Evolutionary conservation across 2,888 invertebrate species (phyloP).

Genomic region (Coenonympha glycerion): DNA sequence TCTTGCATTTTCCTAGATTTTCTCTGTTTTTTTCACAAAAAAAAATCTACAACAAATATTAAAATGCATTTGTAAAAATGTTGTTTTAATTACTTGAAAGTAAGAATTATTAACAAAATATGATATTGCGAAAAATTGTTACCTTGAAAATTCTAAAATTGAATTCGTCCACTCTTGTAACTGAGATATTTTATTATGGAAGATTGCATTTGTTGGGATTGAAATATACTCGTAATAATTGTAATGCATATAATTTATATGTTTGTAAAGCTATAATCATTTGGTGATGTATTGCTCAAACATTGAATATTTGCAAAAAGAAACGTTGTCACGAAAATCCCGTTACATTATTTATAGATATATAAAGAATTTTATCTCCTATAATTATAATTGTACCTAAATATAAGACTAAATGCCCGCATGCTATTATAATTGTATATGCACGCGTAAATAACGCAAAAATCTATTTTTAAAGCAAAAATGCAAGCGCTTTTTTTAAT

Average conservation of each 20-base stretch:
- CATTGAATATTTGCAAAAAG: constrained; percentile 32
- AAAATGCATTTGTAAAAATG: constrained; percentile 8
- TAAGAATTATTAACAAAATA: constrained; percentile 9
- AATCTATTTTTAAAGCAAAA: neutral
- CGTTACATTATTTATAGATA: constrained; percentile 40
- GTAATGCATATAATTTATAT: constrained; percentile 1
- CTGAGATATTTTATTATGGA: constrained; percentile 14
- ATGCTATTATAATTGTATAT: constrained; percentile 66
- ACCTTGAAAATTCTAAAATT: constrained; percentile 26
- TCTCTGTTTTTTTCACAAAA: too few relatives aligned
- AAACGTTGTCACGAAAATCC: constrained; percentile 50
- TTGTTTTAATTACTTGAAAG: neutral
- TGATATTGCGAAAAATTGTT: neutral
- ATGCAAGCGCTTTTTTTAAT: neutral
- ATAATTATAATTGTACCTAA: constrained; percentile 49
- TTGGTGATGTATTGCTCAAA: constrained; percentile 51
- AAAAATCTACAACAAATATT: neutral
- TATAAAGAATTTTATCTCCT: constrained; percentile 58
- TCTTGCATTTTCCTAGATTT: too few relatives aligned
- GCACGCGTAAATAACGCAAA: constrained; percentile 50
- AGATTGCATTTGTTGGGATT: constrained; percentile 11
- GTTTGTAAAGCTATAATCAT: constrained; percentile 10
- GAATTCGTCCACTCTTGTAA: constrained; percentile 26
- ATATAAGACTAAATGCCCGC: constrained; percentile 61
- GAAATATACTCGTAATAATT: constrained; percentile 7